Base-by-base conservation (phyloP, 2,888 invertebrate species). In the Ethmia dodecea region DNA sequence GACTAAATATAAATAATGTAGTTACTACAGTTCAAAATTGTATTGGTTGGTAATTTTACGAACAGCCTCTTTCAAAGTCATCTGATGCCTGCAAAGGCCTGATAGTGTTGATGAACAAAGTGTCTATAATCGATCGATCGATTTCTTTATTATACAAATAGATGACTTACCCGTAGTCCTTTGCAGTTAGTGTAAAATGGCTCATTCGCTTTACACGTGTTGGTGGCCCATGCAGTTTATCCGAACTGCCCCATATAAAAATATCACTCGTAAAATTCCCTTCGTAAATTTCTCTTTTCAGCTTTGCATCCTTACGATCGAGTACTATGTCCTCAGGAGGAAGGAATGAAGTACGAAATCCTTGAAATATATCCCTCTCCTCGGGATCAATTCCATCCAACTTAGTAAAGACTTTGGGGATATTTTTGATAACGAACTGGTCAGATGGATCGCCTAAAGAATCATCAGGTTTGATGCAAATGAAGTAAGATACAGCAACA, bases 291-390 rank as follows among this genome's bases (percentile, higher is more conserved):
- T 67, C 69, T 16, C 49, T 50, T 33, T 59, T 61, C 4, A 45
- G 35, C 16, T 54, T 49, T 0, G 47, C 45, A 33, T 63, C 36
- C 10, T 45, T 56, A 10, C 58, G 60, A 20, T 87, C 84, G 20
- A 89, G 62, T 26, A 81, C 66, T 26, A 87, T 69, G 28, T 86
- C 84, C 34, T 88, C 88, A 0, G 75, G 69, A 0, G 91, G 90
- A 26, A 90, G 63, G 50, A 89, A 92, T 10, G 90, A 90, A 0
- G 91, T 91, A 29, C 88, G 86, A 33, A 89, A 88, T 43, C 90
- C 91, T 46, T 88, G 81, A 55, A 90, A 86, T 1, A 91, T 73
- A 29, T 89, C 88, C 33, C 88, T 73, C 38, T 90, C 89, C 37
- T 90, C 89, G 10, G 88, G 71, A 45, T 89, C 76, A 2, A 73